A percentile compares a stretch with the other conserved stretches of the same genome.
Conservation (phyloP, 2,797 vertebrate genomes). For the Okamejei kenojei region DNA sequence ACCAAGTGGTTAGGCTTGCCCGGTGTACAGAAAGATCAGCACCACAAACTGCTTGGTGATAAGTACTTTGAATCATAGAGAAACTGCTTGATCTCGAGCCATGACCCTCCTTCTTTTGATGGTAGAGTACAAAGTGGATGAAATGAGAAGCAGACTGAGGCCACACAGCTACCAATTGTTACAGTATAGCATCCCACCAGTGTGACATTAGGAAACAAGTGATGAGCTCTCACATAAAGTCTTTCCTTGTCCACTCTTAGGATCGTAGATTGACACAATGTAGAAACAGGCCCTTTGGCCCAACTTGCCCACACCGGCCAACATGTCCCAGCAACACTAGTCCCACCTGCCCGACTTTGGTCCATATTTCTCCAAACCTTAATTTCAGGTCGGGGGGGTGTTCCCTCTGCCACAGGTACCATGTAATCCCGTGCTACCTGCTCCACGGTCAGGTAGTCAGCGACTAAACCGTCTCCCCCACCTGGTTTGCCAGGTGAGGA, state of each 20-base stretch:
- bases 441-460: too few relatives aligned
- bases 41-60: not conserved
- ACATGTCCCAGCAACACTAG: too few relatives aligned
- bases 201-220: not conserved
- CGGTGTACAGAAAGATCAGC: not conserved
- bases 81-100: not conserved
- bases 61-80: not conserved
- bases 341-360: too few relatives aligned
- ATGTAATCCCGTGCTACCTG: too few relatives aligned
- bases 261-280: too few relatives aligned
- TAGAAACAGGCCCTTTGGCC: too few relatives aligned
- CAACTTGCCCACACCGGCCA: too few relatives aligned
- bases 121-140: not conserved
- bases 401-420: too few relatives aligned
- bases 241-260: not conserved
- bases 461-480: too few relatives aligned
- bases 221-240: not conserved
- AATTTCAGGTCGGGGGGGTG: too few relatives aligned
- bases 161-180: not conserved
- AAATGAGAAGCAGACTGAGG: not conserved
- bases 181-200: not conserved
- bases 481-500: too few relatives aligned
- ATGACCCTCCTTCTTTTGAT: not conserved
- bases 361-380: too few relatives aligned
- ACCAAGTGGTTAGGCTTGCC: not conserved